phyloP scores from a whole-genome alignment of 1,140 invertebrate genomes.

The Helicoverpa armigera region DNA sequence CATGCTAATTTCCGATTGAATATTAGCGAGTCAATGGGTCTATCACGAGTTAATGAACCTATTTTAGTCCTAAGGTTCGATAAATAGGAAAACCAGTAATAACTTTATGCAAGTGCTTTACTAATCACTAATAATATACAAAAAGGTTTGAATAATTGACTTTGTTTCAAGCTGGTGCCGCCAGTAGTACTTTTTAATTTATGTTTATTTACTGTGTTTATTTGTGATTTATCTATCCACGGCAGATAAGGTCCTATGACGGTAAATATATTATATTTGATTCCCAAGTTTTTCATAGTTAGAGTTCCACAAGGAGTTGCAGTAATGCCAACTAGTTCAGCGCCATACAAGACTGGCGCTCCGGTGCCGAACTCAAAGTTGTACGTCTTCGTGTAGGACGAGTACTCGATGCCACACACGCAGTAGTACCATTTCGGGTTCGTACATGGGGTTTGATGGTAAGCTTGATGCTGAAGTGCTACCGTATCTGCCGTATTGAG shows the following conservation, averaged over 20 bases:
- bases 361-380: constrained; percentile 68
- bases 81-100: constrained; percentile 23
- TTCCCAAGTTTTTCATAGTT: constrained; percentile 48
- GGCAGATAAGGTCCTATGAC: constrained; percentile 65
- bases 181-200: not conserved
- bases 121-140: constrained; percentile 51
- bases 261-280: constrained; percentile 72
- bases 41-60: not conserved
- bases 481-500: constrained; percentile 50
- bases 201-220: not conserved
- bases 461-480: constrained; percentile 65
- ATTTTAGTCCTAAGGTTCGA: constrained; percentile 10
- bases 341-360: constrained; percentile 65
- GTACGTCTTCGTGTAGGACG: constrained; percentile 53
- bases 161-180: not conserved
- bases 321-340: constrained; percentile 65
- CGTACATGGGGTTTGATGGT: constrained; percentile 64
- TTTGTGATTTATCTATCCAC: constrained; percentile 65
- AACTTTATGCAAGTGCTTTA: constrained; percentile 51
- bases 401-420: constrained; percentile 71
- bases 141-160: constrained; percentile 29
- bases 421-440: constrained; percentile 78
- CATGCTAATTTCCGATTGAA: constrained; percentile 63
- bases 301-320: constrained; percentile 59
- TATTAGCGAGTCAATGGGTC: constrained; percentile 51